Conservation (phyloP, 1,140 invertebrate genomes). For the Schlechtendalia chinensis region DNA sequence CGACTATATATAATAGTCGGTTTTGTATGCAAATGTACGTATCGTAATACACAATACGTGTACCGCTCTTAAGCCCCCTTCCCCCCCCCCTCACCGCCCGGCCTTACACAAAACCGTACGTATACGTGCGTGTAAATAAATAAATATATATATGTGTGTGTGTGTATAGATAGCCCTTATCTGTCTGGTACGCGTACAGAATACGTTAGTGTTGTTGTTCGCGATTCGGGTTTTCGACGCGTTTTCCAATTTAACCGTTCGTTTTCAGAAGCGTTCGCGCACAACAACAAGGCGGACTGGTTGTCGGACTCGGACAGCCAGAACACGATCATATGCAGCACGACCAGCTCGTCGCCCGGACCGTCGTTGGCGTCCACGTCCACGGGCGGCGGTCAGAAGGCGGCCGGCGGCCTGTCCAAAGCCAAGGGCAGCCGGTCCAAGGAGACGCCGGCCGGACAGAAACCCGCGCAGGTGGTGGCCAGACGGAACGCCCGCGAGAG, state of each 20-base stretch:
- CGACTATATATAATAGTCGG: slow-evolving; percentile 8
- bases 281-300: slow-evolving; percentile 40
- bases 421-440: slow-evolving; percentile 40
- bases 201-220: background rate
- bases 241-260: background rate
- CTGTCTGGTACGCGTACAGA: background rate
- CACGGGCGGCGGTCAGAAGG: slow-evolving; percentile 3
- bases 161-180: background rate
- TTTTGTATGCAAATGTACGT: slow-evolving; percentile 34
- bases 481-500: slow-evolving; percentile 62
- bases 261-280: slow-evolving; percentile 28
- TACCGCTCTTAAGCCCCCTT: background rate
- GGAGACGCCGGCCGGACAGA: slow-evolving; percentile 51
- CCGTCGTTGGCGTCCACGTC: slow-evolving; percentile 24
- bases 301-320: slow-evolving; percentile 50
- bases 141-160: too few relatives aligned
- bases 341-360: slow-evolving; percentile 22
- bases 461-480: slow-evolving; percentile 61
- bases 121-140: background rate
- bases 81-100: too few relatives aligned
- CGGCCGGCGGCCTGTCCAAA: background rate
- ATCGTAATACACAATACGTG: background rate
- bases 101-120: background rate
- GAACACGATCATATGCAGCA: slow-evolving; percentile 46
- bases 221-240: too few relatives aligned